Evolutionary conservation across 2,888 invertebrate genomes (phyloP), one percentile per base, ranked within the genome.

Genomic region (Polietes domitor): DNA sequence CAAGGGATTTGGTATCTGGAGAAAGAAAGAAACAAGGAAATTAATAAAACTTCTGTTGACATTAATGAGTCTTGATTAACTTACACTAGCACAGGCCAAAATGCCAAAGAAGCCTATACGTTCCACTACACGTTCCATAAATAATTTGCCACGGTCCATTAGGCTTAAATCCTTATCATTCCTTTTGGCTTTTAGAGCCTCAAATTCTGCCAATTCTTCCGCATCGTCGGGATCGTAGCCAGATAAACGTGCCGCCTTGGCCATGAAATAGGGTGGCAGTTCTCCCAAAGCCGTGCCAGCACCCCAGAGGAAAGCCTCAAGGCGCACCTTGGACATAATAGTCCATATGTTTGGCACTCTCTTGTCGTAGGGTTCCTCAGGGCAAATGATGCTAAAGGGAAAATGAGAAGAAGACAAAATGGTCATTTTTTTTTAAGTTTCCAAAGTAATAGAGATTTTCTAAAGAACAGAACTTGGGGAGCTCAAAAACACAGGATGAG

Each of bases 251-350:
- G 97, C 97, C 4, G 99, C 98, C 83, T 98, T 94, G n/a, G 99
- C 99, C 98, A 99, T 99, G 93, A 99, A 99, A 94, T 99, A 99
- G 0, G 99, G 99, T 2, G 99, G 99, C 86, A 99, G 93, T 92
- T 99, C 99, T 0, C 99, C 99, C n/a, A 99, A 93, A 0, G 99
- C 99, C 0, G 99, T 99, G 4, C 99, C 98, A 24, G 97, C 95
- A 3, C 98, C 98, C 99, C 99, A 99, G 93, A 99, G 96, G 94
- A 99, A 97, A 12, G 98, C 97, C 93, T 99, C 99, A 86, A 98
- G 93, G 26, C 98, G 95, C 21, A 98, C 96, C 93, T 99, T 99
- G 41, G 96, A 95, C 96, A 99, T 98, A 86, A 99, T 98, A 87
- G 96, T 96, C 95, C 97, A 97, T 88, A 99, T 95, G 26, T 97